phyloP scores from a whole-genome alignment of 2,888 invertebrate genomes.

The Auanema freiburgensis region DNA sequence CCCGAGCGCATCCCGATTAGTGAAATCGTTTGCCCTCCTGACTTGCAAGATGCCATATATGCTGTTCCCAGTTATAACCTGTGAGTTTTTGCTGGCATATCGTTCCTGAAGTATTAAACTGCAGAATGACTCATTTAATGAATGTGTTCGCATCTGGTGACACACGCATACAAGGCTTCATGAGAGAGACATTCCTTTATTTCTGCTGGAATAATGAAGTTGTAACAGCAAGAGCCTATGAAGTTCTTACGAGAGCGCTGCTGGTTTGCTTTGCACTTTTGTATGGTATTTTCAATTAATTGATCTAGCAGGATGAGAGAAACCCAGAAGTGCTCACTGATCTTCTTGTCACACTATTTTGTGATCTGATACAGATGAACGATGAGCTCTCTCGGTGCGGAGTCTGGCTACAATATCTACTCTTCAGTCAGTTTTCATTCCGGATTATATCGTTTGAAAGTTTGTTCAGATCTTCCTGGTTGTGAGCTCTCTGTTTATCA shows the following conservation, averaged over 20 bases:
- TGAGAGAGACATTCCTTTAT: neutral
- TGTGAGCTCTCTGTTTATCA: too few species aligned
- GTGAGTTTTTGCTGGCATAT: too few species aligned
- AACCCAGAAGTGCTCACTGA: neutral
- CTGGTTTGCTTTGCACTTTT: neutral
- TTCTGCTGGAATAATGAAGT: constrained; percentile 7
- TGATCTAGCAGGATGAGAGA: neutral
- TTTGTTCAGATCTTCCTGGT: too few species aligned
- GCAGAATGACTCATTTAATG: too few species aligned
- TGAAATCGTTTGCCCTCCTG: too few species aligned
- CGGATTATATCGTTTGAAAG: too few species aligned
- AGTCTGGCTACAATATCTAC: neutral
- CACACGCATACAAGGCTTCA: neutral
- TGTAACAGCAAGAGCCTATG: neutral
- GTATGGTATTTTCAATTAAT: neutral
- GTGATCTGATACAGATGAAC: neutral
- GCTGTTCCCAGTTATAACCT: too few species aligned
- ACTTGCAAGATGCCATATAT: too few species aligned
- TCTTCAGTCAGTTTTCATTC: neutral
- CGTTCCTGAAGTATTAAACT: too few species aligned
- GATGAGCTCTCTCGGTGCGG: neutral
- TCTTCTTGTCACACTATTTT: neutral
- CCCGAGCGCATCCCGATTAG: too few species aligned
- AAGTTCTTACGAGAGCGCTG: neutral
- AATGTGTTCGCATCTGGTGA: too few species aligned